phyloP scores from a whole-genome alignment of 2,113 vertebrate species.

The Anser brachyrhynchus region DNA sequence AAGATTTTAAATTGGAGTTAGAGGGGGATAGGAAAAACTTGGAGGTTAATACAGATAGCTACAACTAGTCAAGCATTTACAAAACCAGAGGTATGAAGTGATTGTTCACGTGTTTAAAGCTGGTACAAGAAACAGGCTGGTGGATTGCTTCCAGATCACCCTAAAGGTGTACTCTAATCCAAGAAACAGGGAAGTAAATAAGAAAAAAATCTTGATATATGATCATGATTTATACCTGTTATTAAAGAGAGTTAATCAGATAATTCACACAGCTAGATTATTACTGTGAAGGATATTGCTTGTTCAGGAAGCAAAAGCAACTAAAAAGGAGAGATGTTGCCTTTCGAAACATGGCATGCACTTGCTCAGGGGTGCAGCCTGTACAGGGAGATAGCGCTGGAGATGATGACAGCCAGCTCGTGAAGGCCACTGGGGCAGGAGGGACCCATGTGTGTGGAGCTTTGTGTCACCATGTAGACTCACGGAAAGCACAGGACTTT shows the following conservation, averaged over 20 bases:
- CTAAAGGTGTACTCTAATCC: background rate
- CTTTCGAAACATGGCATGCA: background rate
- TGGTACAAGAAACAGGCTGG: background rate
- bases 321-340: background rate
- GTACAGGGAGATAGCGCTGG: background rate
- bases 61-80: background rate
- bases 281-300: background rate
- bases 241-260: background rate
- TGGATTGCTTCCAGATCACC: background rate
- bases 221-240: background rate
- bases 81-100: background rate
- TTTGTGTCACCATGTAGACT: background rate
- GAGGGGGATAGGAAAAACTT: background rate
- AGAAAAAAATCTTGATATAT: accelerated
- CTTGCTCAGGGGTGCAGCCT: background rate
- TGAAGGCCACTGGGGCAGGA: background rate
- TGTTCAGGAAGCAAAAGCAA: background rate
- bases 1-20: background rate
- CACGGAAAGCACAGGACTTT: background rate
- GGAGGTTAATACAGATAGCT: background rate
- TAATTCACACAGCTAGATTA: background rate
- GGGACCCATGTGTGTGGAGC: background rate
- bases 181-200: background rate
- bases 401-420: background rate
- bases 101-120: background rate